phyloP scores from a whole-genome alignment of 2,888 invertebrate genomes.

The Alcis repandata region DNA sequence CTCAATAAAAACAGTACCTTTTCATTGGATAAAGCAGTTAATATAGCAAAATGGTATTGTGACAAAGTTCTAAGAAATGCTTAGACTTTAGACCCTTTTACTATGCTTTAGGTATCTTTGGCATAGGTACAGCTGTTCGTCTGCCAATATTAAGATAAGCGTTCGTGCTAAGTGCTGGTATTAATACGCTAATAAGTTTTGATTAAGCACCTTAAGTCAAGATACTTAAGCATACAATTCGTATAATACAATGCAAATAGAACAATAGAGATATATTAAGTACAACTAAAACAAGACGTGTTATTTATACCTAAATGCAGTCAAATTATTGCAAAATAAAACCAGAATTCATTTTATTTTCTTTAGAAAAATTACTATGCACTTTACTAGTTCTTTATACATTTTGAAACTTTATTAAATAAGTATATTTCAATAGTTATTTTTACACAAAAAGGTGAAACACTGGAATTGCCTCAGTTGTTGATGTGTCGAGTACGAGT shows the following conservation, averaged over 20 bases:
- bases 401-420: no score
- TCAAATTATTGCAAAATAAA: neutral
- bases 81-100: slow-evolving; percentile 10
- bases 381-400: no score
- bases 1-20: slow-evolving; percentile 4
- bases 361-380: no score
- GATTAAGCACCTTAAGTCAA: slow-evolving; percentile 4
- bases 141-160: slow-evolving; percentile 24
- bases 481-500: no score
- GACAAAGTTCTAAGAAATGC: slow-evolving; percentile 14
- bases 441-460: no score
- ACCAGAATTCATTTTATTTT: neutral
- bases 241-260: neutral
- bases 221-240: slow-evolving; percentile 5
- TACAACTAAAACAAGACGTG: neutral
- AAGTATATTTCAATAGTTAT: no score
- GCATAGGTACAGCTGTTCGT: slow-evolving; percentile 24
- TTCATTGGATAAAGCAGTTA: neutral
- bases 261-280: neutral
- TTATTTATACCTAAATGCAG: slow-evolving; percentile 1
- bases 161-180: slow-evolving; percentile 14
- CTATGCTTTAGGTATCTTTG: neutral
- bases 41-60: neutral
- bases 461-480: no score
- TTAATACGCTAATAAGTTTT: slow-evolving; percentile 18